phyloP scores from a whole-genome alignment of 2,888 invertebrate species.

The Mimachlamys varia region DNA sequence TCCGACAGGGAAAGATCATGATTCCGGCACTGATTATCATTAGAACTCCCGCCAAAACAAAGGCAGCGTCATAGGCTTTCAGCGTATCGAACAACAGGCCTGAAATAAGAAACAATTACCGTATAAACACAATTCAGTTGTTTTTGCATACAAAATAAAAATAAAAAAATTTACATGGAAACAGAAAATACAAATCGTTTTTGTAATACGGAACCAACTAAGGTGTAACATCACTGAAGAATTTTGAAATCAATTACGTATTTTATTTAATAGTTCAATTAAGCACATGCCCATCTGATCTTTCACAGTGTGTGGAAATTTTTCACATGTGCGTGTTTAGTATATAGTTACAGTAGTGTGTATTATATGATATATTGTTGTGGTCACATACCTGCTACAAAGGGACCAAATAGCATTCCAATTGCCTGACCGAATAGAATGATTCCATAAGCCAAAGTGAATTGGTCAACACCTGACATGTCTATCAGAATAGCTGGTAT shows the following conservation, averaged over 20 bases:
- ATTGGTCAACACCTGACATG: constrained; percentile 43
- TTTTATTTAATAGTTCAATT: too few species aligned
- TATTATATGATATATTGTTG: not conserved
- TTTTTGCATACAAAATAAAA: too few species aligned
- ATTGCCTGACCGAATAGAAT: constrained; percentile 38
- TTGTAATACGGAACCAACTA: too few species aligned
- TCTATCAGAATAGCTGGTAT: constrained; percentile 50
- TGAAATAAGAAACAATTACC: not conserved
- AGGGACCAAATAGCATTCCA: constrained; percentile 46
- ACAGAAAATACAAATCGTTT: not conserved
- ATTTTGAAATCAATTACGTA: too few species aligned
- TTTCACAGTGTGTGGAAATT: too few species aligned
- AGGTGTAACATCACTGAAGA: too few species aligned
- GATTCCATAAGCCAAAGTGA: constrained; percentile 46
- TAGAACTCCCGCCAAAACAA: constrained; percentile 44
- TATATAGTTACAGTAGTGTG: not conserved
- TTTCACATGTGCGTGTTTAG: too few species aligned
- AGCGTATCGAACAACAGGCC: constrained; percentile 46
- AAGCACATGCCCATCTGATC: too few species aligned
- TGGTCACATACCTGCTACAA: constrained; percentile 44
- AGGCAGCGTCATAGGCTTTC: constrained; percentile 42
- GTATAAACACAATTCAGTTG: too few species aligned
- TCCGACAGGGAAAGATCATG: constrained; percentile 47
- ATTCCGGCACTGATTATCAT: constrained; percentile 48
- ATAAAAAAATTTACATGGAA: too few species aligned